These are phyloP conservation scores for Colinus virginianus DNA, from an alignment of 2,113 vertebrate genomes.

Conservation along the genomic window DNA sequence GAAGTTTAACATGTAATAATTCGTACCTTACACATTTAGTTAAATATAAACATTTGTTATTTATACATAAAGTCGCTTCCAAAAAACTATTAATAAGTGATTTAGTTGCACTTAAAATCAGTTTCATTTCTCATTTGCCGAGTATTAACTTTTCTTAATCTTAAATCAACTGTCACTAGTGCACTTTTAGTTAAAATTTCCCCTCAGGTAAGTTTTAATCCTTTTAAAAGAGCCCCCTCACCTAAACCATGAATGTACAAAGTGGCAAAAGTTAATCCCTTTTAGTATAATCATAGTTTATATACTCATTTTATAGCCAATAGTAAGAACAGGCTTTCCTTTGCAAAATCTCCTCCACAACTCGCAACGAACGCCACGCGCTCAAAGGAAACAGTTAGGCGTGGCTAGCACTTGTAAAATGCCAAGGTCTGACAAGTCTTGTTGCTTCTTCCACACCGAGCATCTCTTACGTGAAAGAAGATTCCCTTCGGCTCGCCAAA, in stretches of 20 bases:
- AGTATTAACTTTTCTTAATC: slow-evolving; percentile 82
- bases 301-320: slow-evolving; percentile 82
- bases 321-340: slow-evolving; percentile 82
- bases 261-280: slow-evolving; percentile 89
- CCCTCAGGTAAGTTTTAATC: slow-evolving; percentile 83
- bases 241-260: slow-evolving; percentile 90
- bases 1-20: slow-evolving; percentile 81
- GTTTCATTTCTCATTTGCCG: slow-evolving; percentile 76
- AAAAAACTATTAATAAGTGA: slow-evolving; percentile 88
- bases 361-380: slow-evolving; percentile 78
- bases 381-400: slow-evolving; percentile 81
- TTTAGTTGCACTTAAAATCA: slow-evolving; percentile 85
- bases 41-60: slow-evolving; percentile 91
- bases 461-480: slow-evolving; percentile 80
- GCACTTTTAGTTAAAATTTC: slow-evolving; percentile 84
- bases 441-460: slow-evolving; percentile 78
- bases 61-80: slow-evolving; percentile 87
- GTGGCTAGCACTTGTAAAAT: slow-evolving; percentile 85
- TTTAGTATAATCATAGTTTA: slow-evolving; percentile 90
- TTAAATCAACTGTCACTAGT: slow-evolving; percentile 80
- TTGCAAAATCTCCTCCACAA: slow-evolving; percentile 88
- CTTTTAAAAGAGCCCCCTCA: slow-evolving; percentile 86
- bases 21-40: slow-evolving; percentile 87
- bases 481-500: slow-evolving; percentile 86
- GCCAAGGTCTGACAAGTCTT: slow-evolving; percentile 84